Percentiles rank a stretch among this genome's conserved stretches.
Conservation (phyloP, 53 echinoderm and acorn worm genomes). For the Glandiceps talaboti region DNA sequence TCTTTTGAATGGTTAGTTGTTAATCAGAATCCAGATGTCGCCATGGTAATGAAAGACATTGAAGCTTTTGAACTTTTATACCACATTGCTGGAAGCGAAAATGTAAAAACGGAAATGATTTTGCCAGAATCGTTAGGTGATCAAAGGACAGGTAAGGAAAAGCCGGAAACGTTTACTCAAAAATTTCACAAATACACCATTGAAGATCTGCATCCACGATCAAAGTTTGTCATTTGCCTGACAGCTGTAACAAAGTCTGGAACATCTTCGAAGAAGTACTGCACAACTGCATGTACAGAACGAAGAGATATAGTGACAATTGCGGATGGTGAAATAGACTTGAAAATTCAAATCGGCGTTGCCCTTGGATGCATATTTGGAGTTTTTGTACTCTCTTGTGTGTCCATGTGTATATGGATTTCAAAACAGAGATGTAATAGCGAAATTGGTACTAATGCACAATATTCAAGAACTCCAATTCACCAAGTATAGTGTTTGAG, state of each 20-base stretch:
- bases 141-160: background rate
- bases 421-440: background rate
- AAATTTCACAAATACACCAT: background rate
- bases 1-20: background rate
- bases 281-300: background rate
- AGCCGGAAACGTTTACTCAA: background rate
- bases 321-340: background rate
- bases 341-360: background rate
- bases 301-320: background rate
- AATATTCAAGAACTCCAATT: background rate
- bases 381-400: background rate
- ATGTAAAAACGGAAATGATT: background rate
- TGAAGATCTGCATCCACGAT: background rate
- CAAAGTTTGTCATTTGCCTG: background rate
- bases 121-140: background rate
- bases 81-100: background rate
- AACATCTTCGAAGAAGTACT: background rate
- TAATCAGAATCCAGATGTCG: background rate
- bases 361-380: background rate
- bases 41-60: background rate
- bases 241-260: background rate
- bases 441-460: background rate
- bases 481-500: background rate
- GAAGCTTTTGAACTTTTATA: background rate
- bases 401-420: background rate